A percentile compares a stretch with the other conserved stretches of the same genome.
phyloP scores from a whole-genome alignment of 2,888 invertebrate genomes.

The Melikaiella ostensackeni region DNA sequence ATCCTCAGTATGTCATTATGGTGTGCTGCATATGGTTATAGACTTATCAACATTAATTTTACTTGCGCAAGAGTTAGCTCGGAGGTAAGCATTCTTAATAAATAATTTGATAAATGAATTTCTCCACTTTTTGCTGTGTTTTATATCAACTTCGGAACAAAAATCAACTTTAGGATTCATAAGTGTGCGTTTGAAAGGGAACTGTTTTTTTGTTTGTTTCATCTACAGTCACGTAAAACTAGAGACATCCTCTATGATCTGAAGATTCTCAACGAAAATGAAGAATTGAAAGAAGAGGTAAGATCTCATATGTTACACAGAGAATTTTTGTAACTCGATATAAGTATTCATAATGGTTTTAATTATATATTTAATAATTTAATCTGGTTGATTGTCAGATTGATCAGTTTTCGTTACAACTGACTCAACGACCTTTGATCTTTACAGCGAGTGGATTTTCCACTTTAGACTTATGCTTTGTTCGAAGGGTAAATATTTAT shows the following conservation, averaged over 20 bases:
- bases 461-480: slow-evolving; percentile 46
- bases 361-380: slow-evolving; percentile 6
- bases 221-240: slow-evolving; percentile 18
- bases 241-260: slow-evolving; percentile 4
- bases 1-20: not conserved
- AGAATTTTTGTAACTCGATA: not conserved
- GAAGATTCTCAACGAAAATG: not conserved
- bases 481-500: slow-evolving; percentile 47
- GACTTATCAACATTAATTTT: slow-evolving; percentile 15
- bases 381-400: slow-evolving; percentile 45
- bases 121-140: not conserved
- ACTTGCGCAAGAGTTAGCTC: slow-evolving; percentile 22
- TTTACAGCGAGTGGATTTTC: slow-evolving; percentile 53
- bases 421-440: slow-evolving; percentile 48
- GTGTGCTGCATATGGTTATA: not conserved
- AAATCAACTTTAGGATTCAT: not conserved
- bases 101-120: not conserved
- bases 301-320: not conserved
- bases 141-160: not conserved
- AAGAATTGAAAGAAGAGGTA: slow-evolving; percentile 11
- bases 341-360: not conserved
- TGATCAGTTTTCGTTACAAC: slow-evolving; percentile 48
- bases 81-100: slow-evolving; percentile 13
- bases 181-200: too few relatives aligned
- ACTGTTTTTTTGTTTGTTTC: not conserved